phyloP scores from a whole-genome alignment of 2,113 vertebrate genomes.

The Mus musculus region DNA sequence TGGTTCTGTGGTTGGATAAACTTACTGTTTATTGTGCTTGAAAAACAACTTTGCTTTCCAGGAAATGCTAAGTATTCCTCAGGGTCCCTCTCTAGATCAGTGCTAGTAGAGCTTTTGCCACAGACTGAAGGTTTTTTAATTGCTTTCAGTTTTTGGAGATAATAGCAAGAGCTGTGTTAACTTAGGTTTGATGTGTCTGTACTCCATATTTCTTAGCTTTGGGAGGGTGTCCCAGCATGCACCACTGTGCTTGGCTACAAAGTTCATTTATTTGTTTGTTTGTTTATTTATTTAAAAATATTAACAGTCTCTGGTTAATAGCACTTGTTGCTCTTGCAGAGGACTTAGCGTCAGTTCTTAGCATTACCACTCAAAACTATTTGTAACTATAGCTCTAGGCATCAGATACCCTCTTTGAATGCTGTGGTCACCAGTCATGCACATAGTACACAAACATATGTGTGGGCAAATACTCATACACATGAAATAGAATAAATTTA shows the following conservation, averaged over 20 bases:
- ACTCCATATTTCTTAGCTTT: background rate
- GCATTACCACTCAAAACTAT: background rate
- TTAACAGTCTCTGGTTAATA: background rate
- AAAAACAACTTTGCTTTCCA: conserved; percentile 78
- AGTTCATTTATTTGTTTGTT: background rate
- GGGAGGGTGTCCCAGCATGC: background rate
- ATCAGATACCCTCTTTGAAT: background rate
- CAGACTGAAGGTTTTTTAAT: conserved; percentile 65
- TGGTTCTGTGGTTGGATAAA: background rate
- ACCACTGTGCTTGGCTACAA: background rate
- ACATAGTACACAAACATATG: background rate
- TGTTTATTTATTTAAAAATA: background rate
- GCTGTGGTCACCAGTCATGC: too few relatives aligned
- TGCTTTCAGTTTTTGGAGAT: conserved; percentile 45
- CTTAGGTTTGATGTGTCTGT: background rate
- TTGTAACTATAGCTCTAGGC: too few relatives aligned
- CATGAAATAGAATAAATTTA: background rate
- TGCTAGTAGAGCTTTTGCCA: conserved; percentile 73
- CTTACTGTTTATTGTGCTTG: background rate
- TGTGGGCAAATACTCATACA: background rate
- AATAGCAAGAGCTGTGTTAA: conserved; percentile 13
- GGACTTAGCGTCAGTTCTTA: background rate
- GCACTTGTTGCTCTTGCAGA: background rate
- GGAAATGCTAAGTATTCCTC: conserved; percentile 78
- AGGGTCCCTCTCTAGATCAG: conserved; percentile 19